These are phyloP conservation scores for Gymnopithys bicolor DNA, from an alignment of 2,797 vertebrate genomes.

Conservation along the genomic window DNA sequence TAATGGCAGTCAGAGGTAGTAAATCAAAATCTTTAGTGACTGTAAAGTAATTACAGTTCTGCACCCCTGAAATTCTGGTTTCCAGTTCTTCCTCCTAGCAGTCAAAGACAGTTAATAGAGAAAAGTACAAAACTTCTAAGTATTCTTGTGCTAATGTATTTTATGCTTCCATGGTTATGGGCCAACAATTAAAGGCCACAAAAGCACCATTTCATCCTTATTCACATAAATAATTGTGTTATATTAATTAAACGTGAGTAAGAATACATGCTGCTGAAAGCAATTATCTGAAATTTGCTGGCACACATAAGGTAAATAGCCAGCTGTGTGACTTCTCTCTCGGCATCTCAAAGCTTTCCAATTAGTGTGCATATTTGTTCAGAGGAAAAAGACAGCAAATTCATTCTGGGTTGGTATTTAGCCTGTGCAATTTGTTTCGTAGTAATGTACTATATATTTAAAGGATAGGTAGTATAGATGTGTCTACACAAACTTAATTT, in stretches of 20 bases:
- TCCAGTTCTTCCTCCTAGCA: not conserved
- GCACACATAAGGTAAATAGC: not conserved
- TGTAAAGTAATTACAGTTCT: not conserved
- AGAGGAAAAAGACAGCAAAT: constrained; percentile 12
- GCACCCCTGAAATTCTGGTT: not conserved
- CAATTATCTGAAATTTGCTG: constrained; percentile 13
- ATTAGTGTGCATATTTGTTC: not conserved
- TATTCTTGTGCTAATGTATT: not conserved
- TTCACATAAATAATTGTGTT: not conserved
- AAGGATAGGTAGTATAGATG: not conserved
- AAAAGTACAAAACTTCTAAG: not conserved
- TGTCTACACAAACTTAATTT: not conserved
- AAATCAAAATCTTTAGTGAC: not conserved
- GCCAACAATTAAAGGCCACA: not conserved
- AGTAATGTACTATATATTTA: constrained; percentile 13
- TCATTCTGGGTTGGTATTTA: not conserved
- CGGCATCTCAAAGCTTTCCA: not conserved
- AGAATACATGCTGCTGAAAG: not conserved
- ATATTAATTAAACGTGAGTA: not conserved
- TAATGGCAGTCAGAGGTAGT: not conserved
- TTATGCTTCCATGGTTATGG: not conserved
- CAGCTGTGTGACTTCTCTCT: not conserved
- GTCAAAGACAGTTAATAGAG: not conserved
- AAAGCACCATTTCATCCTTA: not conserved
- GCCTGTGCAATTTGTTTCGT: constrained; percentile 6